Evolutionary conservation across 2,797 vertebrate genomes (phyloP).

Genomic region (Lemur catta): DNA sequence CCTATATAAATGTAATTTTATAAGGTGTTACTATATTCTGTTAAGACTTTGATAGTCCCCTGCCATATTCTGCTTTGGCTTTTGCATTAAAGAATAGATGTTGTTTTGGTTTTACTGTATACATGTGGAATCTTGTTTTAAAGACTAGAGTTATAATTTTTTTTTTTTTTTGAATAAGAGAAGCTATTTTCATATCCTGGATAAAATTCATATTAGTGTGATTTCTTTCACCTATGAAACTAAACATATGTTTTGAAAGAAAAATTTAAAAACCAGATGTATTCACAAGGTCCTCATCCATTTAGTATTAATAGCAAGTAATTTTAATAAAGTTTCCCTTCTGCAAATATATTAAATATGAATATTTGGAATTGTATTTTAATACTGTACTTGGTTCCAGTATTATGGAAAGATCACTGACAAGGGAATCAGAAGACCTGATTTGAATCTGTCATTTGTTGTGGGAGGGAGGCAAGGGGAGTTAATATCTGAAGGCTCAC

Average conservation of each 20-base stretch:
- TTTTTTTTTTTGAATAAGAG: neutral
- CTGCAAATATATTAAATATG: neutral
- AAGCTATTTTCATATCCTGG: neutral
- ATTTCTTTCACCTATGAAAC: slow-evolving; percentile 6
- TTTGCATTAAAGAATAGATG: neutral
- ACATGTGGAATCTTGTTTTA: neutral
- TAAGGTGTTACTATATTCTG: neutral
- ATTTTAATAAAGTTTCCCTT: neutral
- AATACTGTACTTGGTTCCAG: neutral
- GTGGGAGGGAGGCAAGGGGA: neutral
- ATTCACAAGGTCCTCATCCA: neutral
- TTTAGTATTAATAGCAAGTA: neutral
- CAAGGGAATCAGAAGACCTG: neutral
- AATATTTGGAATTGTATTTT: neutral
- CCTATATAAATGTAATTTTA: neutral
- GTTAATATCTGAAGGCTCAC: neutral
- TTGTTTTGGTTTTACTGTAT: neutral
- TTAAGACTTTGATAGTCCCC: neutral
- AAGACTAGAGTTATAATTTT: neutral
- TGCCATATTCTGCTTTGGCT: neutral
- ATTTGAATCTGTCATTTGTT: neutral
- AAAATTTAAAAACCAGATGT: neutral
- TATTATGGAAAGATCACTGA: neutral
- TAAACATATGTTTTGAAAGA: neutral
- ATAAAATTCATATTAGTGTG: neutral